Percentiles rank a stretch among this genome's conserved stretches.
Evolutionary conservation across 2,888 invertebrate species (phyloP).

Genomic region (Scaptomyza caliginosa): DNA sequence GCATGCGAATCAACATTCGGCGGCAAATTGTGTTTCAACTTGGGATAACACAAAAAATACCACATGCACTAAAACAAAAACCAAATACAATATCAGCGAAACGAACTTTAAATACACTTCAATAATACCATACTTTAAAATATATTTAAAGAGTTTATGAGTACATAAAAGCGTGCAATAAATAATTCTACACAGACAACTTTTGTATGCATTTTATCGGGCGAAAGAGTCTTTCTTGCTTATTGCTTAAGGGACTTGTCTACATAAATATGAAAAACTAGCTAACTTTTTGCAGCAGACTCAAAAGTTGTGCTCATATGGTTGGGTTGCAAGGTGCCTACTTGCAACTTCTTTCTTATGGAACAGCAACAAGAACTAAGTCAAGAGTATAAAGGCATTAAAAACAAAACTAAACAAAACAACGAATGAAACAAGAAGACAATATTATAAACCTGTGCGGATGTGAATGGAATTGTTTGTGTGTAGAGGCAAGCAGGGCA

Average conservation of each 20-base stretch:
- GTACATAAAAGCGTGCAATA: neutral
- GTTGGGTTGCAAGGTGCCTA: neutral
- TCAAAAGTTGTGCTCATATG: neutral
- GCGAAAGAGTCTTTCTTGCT: neutral
- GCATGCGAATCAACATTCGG: conserved; percentile 40
- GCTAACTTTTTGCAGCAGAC: neutral
- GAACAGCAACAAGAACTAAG: neutral
- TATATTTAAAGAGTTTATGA: neutral
- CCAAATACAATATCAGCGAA: neutral
- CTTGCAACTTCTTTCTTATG: conserved; percentile 1
- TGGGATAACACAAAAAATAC: conserved; percentile 61
- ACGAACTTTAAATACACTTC: conserved; percentile 41
- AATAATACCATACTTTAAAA: neutral
- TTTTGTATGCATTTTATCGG: neutral
- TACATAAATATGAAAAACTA: conserved; percentile 3
- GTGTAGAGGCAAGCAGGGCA: conserved; percentile 5
- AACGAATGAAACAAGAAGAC: conserved; percentile 35
- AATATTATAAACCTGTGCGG: conserved; percentile 58
- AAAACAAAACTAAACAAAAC: conserved; percentile 25
- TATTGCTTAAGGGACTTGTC: conserved; percentile 3
- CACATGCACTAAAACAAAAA: conserved; percentile 42
- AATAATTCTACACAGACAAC: neutral
- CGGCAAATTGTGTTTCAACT: conserved; percentile 50
- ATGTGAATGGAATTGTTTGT: conserved; percentile 26
- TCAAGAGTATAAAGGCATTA: conserved; percentile 46